Evolutionary conservation across 2,797 vertebrate genomes (phyloP).

Genomic region (Streptopelia turtur): DNA sequence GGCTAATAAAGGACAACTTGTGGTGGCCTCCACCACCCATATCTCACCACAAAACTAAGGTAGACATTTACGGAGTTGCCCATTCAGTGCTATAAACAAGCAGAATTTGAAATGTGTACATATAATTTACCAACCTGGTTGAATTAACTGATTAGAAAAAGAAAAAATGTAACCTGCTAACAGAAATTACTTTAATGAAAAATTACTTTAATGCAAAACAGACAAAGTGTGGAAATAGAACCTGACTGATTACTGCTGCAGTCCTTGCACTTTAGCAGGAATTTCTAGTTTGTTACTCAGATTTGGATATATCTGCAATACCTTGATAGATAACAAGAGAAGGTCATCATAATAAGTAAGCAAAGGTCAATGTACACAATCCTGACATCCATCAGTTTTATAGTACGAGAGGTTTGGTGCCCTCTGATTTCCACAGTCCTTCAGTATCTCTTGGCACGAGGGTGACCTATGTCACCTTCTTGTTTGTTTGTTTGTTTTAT

Average conservation of each 20-base stretch:
- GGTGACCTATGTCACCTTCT: not conserved
- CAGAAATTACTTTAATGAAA: not conserved
- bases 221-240: not conserved
- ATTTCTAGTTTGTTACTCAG: not conserved
- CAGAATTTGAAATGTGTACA: not conserved
- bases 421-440: not conserved
- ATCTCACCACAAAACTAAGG: constrained; percentile 17
- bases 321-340: not conserved
- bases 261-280: not conserved
- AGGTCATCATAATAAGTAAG: not conserved
- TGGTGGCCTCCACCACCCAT: not conserved
- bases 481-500: not conserved
- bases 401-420: not conserved
- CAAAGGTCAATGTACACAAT: not conserved
- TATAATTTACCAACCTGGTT: not conserved
- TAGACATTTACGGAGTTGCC: not conserved
- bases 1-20: not conserved
- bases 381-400: not conserved
- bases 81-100: not conserved
- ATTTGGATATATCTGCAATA: not conserved
- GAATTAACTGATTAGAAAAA: not conserved
- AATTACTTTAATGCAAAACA: not conserved
- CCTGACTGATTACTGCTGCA: not conserved
- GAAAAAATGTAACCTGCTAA: not conserved
- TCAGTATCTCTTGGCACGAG: not conserved